phyloP scores from a whole-genome alignment of 1,140 invertebrate species.

The Acyrthosiphon pisum region DNA sequence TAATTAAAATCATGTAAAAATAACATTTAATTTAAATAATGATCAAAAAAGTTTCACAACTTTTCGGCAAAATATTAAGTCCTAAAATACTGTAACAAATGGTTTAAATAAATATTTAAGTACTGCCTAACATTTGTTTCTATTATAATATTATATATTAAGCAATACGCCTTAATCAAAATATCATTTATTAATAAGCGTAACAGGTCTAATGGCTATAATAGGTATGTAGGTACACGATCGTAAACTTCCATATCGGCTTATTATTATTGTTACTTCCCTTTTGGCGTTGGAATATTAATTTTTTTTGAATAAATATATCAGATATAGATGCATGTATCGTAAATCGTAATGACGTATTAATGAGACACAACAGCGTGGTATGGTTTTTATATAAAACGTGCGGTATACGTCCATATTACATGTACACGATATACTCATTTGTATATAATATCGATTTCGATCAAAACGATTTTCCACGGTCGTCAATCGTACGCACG shows the following conservation, averaged over 20 bases:
- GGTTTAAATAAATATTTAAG: background rate
- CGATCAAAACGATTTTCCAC: slow-evolving; percentile 18
- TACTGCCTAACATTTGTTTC: background rate
- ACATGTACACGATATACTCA: background rate
- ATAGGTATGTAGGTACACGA: background rate
- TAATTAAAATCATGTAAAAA: background rate
- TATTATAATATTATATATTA: background rate
- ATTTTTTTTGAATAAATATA: background rate
- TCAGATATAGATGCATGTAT: background rate
- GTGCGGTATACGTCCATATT: background rate
- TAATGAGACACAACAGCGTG: background rate
- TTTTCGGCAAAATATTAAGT: too few relatives aligned
- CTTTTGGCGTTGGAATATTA: background rate
- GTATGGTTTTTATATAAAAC: background rate
- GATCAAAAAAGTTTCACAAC: too few relatives aligned
- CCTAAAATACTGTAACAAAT: too few relatives aligned
- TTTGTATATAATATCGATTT: background rate
- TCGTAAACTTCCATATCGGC: background rate
- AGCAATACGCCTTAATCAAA: background rate
- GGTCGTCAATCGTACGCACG: background rate
- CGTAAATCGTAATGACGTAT: background rate
- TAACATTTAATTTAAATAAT: too few relatives aligned
- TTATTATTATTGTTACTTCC: background rate
- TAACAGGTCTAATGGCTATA: too few relatives aligned
- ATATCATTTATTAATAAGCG: background rate